Conservation (phyloP, 1,140 invertebrate genomes). For the Leptopilina clavipes region DNA sequence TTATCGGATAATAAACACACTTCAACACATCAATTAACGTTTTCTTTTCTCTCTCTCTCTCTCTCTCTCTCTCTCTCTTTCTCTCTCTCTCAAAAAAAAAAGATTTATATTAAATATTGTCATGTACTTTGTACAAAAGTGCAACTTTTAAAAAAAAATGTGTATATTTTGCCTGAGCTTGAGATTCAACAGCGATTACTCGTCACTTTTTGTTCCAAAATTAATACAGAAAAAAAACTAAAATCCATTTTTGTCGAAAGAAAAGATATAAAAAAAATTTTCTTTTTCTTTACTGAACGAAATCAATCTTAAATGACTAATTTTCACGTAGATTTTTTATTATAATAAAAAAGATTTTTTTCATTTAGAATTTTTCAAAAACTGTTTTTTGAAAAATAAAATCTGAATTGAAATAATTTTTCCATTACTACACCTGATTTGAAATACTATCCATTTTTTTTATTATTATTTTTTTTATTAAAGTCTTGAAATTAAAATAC, state of each 20-base stretch:
- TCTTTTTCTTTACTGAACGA: too few species aligned
- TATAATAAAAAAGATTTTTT: too few species aligned
- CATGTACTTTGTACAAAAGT: slow-evolving; percentile 28
- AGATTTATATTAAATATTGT: slow-evolving; percentile 13
- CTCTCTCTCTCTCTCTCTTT: too few species aligned
- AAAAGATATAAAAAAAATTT: too few species aligned
- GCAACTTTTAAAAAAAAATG: slow-evolving; percentile 7
- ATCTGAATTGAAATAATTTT: slow-evolving; percentile 12
- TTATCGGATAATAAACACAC: not conserved
- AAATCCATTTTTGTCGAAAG: not conserved
- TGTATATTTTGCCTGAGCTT: not conserved
- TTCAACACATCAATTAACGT: not conserved
- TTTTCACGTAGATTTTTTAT: too few species aligned
- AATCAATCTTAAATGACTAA: too few species aligned
- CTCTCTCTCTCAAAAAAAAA: not conserved
- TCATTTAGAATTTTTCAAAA: too few species aligned
- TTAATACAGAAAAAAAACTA: not conserved
- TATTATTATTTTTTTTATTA: too few species aligned
- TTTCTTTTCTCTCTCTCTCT: not conserved
- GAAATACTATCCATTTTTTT: slow-evolving; percentile 9
- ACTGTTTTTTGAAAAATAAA: not conserved
- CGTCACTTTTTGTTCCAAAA: slow-evolving; percentile 11
- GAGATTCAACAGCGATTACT: slow-evolving; percentile 25
- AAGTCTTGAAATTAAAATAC: slow-evolving; percentile 14
- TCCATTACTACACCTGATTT: not conserved